Evolutionary conservation across 1,140 invertebrate species (phyloP), one percentile per base, ranked within the genome.

Genomic region (Stegodyphus dumicola): DNA sequence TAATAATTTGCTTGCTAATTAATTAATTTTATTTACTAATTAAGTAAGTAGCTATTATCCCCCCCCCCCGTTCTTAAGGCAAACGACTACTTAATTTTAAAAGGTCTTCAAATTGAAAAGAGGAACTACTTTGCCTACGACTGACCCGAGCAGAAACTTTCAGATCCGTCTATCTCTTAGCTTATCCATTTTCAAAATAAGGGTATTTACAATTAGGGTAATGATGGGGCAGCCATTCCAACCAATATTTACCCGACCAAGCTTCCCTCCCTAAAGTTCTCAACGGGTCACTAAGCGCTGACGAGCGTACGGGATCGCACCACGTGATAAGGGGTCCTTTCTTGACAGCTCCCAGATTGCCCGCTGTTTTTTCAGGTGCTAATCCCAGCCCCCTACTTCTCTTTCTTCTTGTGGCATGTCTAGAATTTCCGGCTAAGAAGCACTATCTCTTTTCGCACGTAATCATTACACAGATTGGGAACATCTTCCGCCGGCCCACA

Each of bases 281-380:
- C 60, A 77, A 77, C 75, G 75, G 75, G 75, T 77, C 75, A 77
- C 75, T 51, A 65, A 10, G 17, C 75, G 52, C 56, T 49, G 74
- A 77, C 60, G 49, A 52, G 18, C 7, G 18, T 65, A 65, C 18
- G 17, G 7, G 51, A 76, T n/a, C 13, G 65, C 65, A 67, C 65
- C 65, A 18, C 65, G 65, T 67, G 56, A 77, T 77, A 66, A 77
- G 48, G 60, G 75, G 75, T n/a, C 56, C 13, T 65, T 18, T 51
- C 56, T 49, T 77, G 75, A 77, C 56, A 53, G 18, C 75, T 65
- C 13, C 6, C 33, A 33, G 33, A 33, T 33, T 33, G 33, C 65
- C 17, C 51, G 33, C 65, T 69, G 66, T 79, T 79, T 79, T 79
- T 79, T 79, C 65, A 79, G 66, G 77, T 79, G 77, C 77, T 69